Conservation (phyloP, 2,888 invertebrate genomes). For the Spisula subtruncata region DNA sequence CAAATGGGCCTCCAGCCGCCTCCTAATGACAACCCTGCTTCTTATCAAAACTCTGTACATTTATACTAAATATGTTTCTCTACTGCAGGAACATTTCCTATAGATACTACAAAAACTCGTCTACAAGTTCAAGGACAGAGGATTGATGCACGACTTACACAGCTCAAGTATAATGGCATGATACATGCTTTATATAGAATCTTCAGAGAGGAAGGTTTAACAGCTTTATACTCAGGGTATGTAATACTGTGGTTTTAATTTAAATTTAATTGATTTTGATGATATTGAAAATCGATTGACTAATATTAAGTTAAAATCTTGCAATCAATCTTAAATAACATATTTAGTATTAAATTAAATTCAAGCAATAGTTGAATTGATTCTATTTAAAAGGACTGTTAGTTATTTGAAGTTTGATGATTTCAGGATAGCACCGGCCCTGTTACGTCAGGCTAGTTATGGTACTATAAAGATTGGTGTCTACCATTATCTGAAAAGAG, state of each 20-base stretch:
- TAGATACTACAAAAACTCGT: conserved; percentile 97
- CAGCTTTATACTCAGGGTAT: conserved; percentile 95
- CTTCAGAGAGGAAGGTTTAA: conserved; percentile 94
- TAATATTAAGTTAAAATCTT: too few relatives aligned
- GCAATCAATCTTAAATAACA: too few relatives aligned
- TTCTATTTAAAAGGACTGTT: too few relatives aligned
- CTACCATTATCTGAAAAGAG: conserved; percentile 95
- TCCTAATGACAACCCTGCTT: too few relatives aligned
- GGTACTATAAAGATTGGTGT: conserved; percentile 99
- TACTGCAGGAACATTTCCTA: conserved; percentile 95
- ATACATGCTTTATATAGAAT: conserved; percentile 96
- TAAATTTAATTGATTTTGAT: background rate
- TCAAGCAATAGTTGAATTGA: too few relatives aligned
- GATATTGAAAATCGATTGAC: too few relatives aligned
- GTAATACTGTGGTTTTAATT: too few relatives aligned
- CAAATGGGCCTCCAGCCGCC: too few relatives aligned
- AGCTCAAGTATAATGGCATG: conserved; percentile 94
- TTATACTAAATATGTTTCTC: background rate
- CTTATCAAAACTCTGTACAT: too few relatives aligned
- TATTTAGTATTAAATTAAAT: too few relatives aligned
- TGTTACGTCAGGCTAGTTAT: conserved; percentile 97
- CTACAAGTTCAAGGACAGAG: conserved; percentile 97
- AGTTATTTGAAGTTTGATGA: background rate
- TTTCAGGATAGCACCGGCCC: conserved; percentile 95
- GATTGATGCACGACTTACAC: conserved; percentile 88